Base-by-base conservation (phyloP, 2,797 vertebrate species). In the Xenops minutus region DNA sequence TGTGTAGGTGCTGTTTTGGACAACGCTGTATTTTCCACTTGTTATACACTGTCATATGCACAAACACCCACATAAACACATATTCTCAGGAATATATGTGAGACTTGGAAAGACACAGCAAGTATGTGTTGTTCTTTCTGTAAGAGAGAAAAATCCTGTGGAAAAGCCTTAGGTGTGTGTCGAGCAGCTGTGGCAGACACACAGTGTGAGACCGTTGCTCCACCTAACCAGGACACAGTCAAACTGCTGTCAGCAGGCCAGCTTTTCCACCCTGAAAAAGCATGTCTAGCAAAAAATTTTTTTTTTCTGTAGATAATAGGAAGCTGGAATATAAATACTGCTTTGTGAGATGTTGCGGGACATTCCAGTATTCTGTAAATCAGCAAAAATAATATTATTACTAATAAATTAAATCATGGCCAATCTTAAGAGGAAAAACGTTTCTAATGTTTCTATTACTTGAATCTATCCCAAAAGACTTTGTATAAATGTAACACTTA, bases 231-330 rank as follows among this genome's bases (percentile, higher is more conserved):
- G 55, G 49, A 36, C 15, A 21, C 12, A 66, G 72, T 49, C 88
- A 85, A 89, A 78, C 29, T 85, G 85, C 64, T 80, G 71, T 66
- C 73, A 85, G 81, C 67, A 22, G 68, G 84, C 59, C 89, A 95
- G 88, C 48, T 78, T 92, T 89, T 88, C 61, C 94, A 92, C 27
- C 94, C 88, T 93, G 81, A 94, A 92, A 97, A 96, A 94, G 72
- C 74, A 96, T 82, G 67, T 85, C 54, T 64, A 73, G 68, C 68
- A 91, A 94, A 91, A 94, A 91, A 94, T 75, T 88, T 26, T 29
- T 79, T 90, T 96, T 90, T 92, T 72, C 78, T 96, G 59, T 79
- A 88, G 94, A 87, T 87, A 96, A 97, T 51, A 93, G 52, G 74
- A 95, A 95, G 37, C 43, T 88, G 75, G 90, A 87, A 88, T 85